Conservation (phyloP, 2,888 invertebrate genomes). For the Omphaloscelis lunosa region DNA sequence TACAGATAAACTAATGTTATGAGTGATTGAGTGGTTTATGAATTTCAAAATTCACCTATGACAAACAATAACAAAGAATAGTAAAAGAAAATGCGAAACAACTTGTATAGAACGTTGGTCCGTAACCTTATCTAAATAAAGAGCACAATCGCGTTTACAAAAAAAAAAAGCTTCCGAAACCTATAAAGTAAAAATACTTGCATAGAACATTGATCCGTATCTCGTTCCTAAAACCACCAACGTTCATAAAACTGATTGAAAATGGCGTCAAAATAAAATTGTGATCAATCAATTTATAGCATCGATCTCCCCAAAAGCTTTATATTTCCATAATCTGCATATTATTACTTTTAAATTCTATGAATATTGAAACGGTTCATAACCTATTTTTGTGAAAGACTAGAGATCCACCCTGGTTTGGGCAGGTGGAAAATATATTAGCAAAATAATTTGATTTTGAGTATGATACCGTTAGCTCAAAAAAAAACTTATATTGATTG, state of each 20-base stretch:
- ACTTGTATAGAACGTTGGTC: too few relatives aligned
- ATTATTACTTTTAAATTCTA: constrained; percentile 60
- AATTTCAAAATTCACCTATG: too few relatives aligned
- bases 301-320: constrained; percentile 29
- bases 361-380: constrained; percentile 57
- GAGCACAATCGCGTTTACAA: too few relatives aligned
- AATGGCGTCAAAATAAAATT: constrained; percentile 48
- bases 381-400: constrained; percentile 40
- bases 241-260: constrained; percentile 27
- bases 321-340: constrained; percentile 52
- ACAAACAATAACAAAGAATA: too few relatives aligned
- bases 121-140: too few relatives aligned
- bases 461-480: neutral
- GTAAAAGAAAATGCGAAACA: too few relatives aligned
- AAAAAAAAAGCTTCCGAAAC: too few relatives aligned
- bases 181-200: too few relatives aligned
- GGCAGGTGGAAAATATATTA: neutral
- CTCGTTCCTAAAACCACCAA: neutral
- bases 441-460: constrained; percentile 2
- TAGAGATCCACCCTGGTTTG: constrained; percentile 2
- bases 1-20: too few relatives aligned
- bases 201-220: too few relatives aligned
- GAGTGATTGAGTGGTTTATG: too few relatives aligned
- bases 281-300: constrained; percentile 38
- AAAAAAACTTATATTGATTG: too few relatives aligned